Conservation (phyloP, 2,888 invertebrate species). For the Smittia sp. region DNA sequence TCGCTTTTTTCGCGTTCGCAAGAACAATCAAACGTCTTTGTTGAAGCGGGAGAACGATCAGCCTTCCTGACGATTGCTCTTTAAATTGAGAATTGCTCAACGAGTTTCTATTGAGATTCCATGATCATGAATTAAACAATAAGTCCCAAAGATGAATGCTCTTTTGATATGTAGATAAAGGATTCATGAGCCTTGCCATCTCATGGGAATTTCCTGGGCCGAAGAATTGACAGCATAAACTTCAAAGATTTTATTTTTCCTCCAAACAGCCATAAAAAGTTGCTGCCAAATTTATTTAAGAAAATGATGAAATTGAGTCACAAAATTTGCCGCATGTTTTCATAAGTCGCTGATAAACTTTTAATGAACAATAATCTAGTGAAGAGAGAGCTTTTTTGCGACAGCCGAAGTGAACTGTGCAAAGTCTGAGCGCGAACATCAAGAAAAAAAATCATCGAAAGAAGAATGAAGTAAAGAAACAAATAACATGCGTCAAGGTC, state of each 20-base stretch:
- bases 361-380: not conserved
- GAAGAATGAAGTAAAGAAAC: conserved; percentile 22
- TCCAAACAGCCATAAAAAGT: conserved; percentile 1
- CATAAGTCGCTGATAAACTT: conserved; percentile 1
- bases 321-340: not conserved
- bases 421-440: not conserved
- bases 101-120: conserved; percentile 10
- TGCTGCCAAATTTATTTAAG: not conserved
- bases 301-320: not conserved
- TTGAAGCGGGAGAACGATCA: conserved; percentile 12
- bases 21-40: conserved; percentile 15
- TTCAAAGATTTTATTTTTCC: not conserved
- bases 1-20: conserved; percentile 7
- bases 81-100: not conserved
- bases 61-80: conserved; percentile 21
- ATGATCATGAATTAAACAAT: conserved; percentile 13
- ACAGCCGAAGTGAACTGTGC: not conserved
- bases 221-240: not conserved
- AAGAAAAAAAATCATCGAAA: not conserved
- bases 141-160: not conserved
- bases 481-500: conserved; percentile 16
- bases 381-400: conserved; percentile 2
- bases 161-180: conserved; percentile 24
- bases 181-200: not conserved
- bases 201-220: conserved; percentile 14